phyloP scores from a whole-genome alignment of 1,140 invertebrate genomes.

The Geopemphigus sp. region DNA sequence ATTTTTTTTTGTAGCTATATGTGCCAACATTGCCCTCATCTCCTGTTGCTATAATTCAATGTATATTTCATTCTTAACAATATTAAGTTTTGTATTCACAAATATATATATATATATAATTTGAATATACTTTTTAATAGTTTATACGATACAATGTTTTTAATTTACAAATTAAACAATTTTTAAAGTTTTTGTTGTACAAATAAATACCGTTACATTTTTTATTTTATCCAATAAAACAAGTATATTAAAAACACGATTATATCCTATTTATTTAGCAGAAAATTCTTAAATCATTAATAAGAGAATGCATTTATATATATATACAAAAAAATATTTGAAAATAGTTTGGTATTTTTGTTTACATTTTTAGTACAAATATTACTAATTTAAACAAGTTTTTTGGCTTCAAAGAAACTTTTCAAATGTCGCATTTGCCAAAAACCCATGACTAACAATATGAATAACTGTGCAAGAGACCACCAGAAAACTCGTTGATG shows the following conservation, averaged over 20 bases:
- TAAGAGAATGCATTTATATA: constrained; percentile 25
- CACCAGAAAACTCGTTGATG: constrained; percentile 97
- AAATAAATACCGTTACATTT: constrained; percentile 37
- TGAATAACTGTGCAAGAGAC: constrained; percentile 88
- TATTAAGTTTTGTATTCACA: constrained; percentile 36
- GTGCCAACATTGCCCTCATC: constrained; percentile 44
- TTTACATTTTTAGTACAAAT: background rate
- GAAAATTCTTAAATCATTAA: constrained; percentile 14
- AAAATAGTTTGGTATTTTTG: constrained; percentile 28
- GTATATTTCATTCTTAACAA: constrained; percentile 36
- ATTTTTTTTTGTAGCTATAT: constrained; percentile 41
- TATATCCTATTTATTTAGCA: constrained; percentile 23
- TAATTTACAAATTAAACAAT: constrained; percentile 18
- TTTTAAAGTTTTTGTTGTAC: constrained; percentile 31
- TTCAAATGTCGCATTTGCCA: constrained; percentile 99
- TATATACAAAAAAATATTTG: constrained; percentile 37
- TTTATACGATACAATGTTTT: constrained; percentile 24
- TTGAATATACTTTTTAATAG: constrained; percentile 27
- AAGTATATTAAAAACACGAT: background rate
- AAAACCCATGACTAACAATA: constrained; percentile 88
- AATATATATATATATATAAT: constrained; percentile 12
- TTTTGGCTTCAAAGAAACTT: constrained; percentile 99
- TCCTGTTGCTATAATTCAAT: constrained; percentile 31
- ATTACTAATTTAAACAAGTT: constrained; percentile 74
- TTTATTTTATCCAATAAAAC: constrained; percentile 31